Evolutionary conservation across 2,113 vertebrate genomes (phyloP), one percentile per base, ranked within the genome.

Genomic region (Todiramphus saurophagus): DNA sequence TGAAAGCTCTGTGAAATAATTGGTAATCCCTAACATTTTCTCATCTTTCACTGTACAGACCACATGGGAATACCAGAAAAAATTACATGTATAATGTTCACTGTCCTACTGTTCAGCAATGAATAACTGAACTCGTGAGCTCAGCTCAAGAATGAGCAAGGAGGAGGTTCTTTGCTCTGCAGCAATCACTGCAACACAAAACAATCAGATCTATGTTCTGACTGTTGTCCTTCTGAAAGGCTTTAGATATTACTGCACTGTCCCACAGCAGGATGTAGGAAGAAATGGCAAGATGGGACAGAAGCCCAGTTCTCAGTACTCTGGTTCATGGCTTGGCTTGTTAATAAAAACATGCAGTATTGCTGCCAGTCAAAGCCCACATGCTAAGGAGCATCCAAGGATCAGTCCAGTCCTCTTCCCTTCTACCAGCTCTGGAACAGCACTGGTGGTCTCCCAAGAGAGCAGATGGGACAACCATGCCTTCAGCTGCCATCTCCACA

Each of bases 271-370:
- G 8, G n/a, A 35, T 5, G 35, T 30, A 75, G 60, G n/a, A 91
- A 63, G 83, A 89, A 78, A 81, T 7, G 18, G 60, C 20, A 63
- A 31, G 60, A 33, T 50, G 75, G 59, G 72, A 77, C 23, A 70
- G n/a, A 8, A 90, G 79, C 72, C 72, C 90, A 56, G 50, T 35
- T 13, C 50, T 86, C 63, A 51, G 83, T 4, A 55, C 50, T 68
- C 24, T 41, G 33, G n/a, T 17, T 75, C 0, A 0, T 78, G 73
- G 43, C 60, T 83, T 66, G 63, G 68, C 64, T 83, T 4, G 31
- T 39, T 76, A 30, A 8, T 1, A 30, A 11, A 27, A 8, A 30
- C 7, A 5, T 0, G 6, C 24, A 3, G 1, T 20, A 1, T 1
- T 13, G 37, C 46, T 84, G 51, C 60, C 66, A 62, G 48, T 2